These are phyloP conservation scores for Eulemur mongoz DNA, from an alignment of 2,797 vertebrate species.

Conservation along the genomic window DNA sequence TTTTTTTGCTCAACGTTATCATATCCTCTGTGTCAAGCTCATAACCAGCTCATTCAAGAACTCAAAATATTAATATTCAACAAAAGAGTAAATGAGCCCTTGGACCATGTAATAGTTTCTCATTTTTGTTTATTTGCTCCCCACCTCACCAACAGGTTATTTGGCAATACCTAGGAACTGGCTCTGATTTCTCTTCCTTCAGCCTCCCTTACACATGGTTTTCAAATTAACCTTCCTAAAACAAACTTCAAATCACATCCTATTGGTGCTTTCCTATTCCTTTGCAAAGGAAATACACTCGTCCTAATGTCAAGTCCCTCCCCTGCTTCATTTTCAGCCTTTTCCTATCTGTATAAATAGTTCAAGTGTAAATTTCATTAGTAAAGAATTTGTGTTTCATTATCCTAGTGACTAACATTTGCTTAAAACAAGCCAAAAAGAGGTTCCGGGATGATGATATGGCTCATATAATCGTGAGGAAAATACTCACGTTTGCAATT, in stretches of 20 bases:
- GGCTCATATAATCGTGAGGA: neutral
- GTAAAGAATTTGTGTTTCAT: neutral
- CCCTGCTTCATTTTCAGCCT: neutral
- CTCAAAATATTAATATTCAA: neutral
- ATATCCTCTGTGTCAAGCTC: neutral
- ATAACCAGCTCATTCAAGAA: neutral
- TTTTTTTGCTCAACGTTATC: neutral
- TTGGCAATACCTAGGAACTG: neutral
- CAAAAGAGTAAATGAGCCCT: neutral
- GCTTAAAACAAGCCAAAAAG: neutral
- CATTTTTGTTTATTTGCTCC: neutral
- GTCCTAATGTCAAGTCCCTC: neutral
- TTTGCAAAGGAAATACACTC: neutral
- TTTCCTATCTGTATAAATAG: neutral
- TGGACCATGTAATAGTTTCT: neutral
- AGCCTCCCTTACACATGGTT: neutral
- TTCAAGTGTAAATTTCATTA: neutral
- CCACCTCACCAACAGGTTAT: neutral
- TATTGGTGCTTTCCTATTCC: neutral
- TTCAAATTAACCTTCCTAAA: neutral
- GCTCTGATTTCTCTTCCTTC: neutral
- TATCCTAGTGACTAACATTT: neutral
- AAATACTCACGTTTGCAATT: neutral
- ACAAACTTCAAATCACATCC: neutral
- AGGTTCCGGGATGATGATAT: neutral